phyloP scores from a whole-genome alignment of 2,797 vertebrate species.

The Urophycis tenuis region DNA sequence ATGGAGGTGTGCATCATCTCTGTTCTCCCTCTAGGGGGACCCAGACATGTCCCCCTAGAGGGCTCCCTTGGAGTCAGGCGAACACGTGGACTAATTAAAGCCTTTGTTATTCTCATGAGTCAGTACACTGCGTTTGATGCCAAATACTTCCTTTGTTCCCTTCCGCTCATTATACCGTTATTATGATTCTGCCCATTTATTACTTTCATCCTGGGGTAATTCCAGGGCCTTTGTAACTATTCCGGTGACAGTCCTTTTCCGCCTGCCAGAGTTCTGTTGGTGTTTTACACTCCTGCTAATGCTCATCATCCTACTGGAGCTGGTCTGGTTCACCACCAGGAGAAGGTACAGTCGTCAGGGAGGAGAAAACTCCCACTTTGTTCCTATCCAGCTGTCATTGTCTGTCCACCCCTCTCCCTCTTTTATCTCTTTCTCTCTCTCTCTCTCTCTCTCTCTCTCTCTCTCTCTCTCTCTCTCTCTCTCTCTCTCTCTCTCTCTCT shows the following conservation, averaged over 20 bases:
- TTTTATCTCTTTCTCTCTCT: background rate
- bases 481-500: background rate
- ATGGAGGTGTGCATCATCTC: background rate
- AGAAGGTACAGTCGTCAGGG: background rate
- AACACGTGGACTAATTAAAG: slow-evolving; percentile 44
- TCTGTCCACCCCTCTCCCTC: background rate
- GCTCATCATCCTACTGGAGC: background rate
- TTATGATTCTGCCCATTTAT: slow-evolving; percentile 35
- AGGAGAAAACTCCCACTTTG: background rate
- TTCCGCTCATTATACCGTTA: slow-evolving; percentile 44
- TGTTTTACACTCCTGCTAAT: background rate
- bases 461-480: background rate
- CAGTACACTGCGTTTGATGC: slow-evolving; percentile 31
- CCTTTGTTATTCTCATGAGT: slow-evolving; percentile 45
- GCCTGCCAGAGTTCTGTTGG: background rate
- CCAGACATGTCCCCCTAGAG: background rate
- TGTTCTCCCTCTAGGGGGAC: background rate
- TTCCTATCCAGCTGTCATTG: background rate
- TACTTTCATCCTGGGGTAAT: slow-evolving; percentile 16
- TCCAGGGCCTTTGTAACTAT: slow-evolving; percentile 12
- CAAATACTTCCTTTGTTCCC: slow-evolving; percentile 20
- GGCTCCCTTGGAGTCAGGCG: background rate
- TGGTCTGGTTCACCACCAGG: background rate
- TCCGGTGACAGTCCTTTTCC: background rate
- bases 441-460: background rate